A percentile compares a stretch with the other conserved stretches of the same genome.
These are phyloP conservation scores for Coelopa pilipes DNA, from an alignment of 2,888 invertebrate species.

Conservation along the genomic window DNA sequence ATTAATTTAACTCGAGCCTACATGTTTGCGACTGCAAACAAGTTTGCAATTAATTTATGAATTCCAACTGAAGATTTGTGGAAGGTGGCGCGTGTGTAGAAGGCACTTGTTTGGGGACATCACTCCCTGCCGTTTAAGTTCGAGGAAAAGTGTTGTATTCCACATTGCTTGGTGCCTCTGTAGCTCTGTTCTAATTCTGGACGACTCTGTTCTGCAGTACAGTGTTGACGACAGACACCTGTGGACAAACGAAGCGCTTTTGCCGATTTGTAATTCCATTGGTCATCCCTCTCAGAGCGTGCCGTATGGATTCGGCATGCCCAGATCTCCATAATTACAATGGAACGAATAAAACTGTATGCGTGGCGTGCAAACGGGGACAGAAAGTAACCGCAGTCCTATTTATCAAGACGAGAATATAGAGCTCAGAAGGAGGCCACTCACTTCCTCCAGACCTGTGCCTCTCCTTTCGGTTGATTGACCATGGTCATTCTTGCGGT, in stretches of 20 bases:
- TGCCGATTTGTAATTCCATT: too few species aligned
- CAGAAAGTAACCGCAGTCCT: neutral
- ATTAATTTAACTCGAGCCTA: slow-evolving; percentile 52
- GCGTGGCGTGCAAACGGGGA: neutral
- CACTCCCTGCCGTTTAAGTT: too few species aligned
- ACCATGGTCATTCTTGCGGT: neutral
- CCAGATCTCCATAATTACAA: neutral
- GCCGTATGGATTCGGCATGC: neutral
- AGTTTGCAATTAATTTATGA: slow-evolving; percentile 31
- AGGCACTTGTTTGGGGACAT: too few species aligned
- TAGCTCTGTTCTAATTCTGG: too few species aligned
- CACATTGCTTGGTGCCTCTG: too few species aligned
- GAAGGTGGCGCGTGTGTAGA: too few species aligned
- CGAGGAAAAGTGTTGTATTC: too few species aligned
- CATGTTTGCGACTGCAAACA: slow-evolving; percentile 22
- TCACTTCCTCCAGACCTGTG: too few species aligned
- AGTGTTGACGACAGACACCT: too few species aligned
- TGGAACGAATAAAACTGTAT: neutral
- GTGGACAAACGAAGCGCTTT: too few species aligned
- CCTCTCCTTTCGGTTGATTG: too few species aligned
- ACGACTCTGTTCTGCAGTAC: too few species aligned
- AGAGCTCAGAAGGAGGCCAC: neutral
- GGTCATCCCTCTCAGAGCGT: neutral
- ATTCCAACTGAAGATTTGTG: neutral
- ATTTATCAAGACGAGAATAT: neutral